Conservation (phyloP, 1,140 invertebrate genomes). For the Goniozus legneri region DNA sequence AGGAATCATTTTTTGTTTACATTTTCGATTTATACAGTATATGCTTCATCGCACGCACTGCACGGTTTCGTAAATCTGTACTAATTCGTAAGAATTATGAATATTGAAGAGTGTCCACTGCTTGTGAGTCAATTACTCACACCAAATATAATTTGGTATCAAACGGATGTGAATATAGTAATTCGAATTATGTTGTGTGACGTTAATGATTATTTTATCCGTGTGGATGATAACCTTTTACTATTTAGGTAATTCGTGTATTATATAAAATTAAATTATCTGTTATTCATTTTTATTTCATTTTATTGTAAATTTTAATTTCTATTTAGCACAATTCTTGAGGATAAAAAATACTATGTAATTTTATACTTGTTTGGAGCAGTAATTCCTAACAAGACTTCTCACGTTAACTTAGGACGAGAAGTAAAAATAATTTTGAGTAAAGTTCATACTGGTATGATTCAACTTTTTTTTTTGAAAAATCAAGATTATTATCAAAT, state of each 20-base stretch:
- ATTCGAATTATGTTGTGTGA: conserved; percentile 39
- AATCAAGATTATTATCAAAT: conserved; percentile 4
- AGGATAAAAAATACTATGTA: conserved; percentile 32
- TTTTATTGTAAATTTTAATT: background rate
- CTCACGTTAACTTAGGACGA: conserved; percentile 33
- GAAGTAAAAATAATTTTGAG: conserved; percentile 41
- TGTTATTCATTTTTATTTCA: conserved; percentile 1
- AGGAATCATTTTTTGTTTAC: too few species aligned
- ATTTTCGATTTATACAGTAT: too few species aligned
- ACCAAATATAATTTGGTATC: conserved; percentile 44
- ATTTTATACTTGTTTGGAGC: conserved; percentile 40
- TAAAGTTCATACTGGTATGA: conserved; percentile 34
- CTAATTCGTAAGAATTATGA: too few species aligned
- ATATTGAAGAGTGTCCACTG: too few species aligned
- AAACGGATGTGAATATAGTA: conserved; percentile 35
- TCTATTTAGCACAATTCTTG: conserved; percentile 33
- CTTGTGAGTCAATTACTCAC: too few species aligned
- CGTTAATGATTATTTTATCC: conserved; percentile 37
- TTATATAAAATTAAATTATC: conserved; percentile 3
- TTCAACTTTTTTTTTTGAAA: background rate
- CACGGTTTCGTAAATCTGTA: too few species aligned
- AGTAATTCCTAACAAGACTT: conserved; percentile 37
- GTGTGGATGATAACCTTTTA: conserved; percentile 29
- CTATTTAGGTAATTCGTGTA: conserved; percentile 36
- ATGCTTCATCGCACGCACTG: too few species aligned